A percentile compares a stretch with the other conserved stretches of the same genome.
Conservation (phyloP, 2,888 invertebrate genomes). For the Blastobasis lacticolella region DNA sequence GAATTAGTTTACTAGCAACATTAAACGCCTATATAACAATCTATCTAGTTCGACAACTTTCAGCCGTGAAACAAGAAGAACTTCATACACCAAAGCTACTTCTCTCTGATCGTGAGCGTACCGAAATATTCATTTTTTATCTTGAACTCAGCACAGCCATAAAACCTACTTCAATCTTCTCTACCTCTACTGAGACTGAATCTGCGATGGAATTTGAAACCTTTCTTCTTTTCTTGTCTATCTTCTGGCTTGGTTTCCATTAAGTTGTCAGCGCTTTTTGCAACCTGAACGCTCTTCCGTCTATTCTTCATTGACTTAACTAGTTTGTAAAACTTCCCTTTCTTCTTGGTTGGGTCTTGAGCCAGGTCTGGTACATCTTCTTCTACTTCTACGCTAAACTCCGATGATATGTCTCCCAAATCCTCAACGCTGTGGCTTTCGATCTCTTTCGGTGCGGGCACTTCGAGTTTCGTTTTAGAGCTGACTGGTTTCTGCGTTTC, state of each 20-base stretch:
- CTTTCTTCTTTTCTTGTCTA: slow-evolving; percentile 54
- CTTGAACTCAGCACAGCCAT: slow-evolving; percentile 7
- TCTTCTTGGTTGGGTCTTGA: slow-evolving; percentile 52
- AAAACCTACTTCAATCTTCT: slow-evolving; percentile 42
- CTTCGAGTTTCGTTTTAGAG: slow-evolving; percentile 47
- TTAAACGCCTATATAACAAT: no score
- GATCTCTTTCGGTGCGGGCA: slow-evolving; percentile 42
- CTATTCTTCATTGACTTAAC: slow-evolving; percentile 68
- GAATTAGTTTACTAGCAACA: no score
- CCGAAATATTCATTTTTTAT: slow-evolving; percentile 21
- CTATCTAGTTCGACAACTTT: no score
- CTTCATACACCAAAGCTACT: slow-evolving; percentile 24
- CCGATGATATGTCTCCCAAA: slow-evolving; percentile 65
- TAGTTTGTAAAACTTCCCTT: slow-evolving; percentile 61
- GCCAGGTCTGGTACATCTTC: slow-evolving; percentile 44
- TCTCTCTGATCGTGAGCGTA: slow-evolving; percentile 24
- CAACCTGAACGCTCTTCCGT: slow-evolving; percentile 65
- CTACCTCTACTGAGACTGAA: slow-evolving; percentile 61
- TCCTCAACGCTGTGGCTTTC: slow-evolving; percentile 65
- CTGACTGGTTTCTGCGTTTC: slow-evolving; percentile 52
- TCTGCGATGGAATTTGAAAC: slow-evolving; percentile 62
- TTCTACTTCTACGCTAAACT: slow-evolving; percentile 66
- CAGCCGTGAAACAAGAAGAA: no score
- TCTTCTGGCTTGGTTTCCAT: slow-evolving; percentile 51
- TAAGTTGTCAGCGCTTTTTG: slow-evolving; percentile 61